These are phyloP conservation scores for Nycteola revayana DNA, from an alignment of 2,888 invertebrate genomes.

Conservation along the genomic window DNA sequence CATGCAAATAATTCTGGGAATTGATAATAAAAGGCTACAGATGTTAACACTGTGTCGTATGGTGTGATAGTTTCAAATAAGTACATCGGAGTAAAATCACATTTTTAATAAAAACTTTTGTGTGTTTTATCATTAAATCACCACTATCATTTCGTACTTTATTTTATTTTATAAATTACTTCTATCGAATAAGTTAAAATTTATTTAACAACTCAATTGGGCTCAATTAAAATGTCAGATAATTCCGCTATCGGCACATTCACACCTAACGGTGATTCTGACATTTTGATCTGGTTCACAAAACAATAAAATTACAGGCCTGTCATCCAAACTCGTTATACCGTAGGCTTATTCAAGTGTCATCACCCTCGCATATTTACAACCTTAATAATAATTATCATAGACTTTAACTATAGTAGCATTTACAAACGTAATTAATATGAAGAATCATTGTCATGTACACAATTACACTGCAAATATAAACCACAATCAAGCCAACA, in stretches of 20 bases:
- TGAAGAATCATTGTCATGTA: constrained; percentile 32
- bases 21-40: not conserved
- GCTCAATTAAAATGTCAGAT: constrained; percentile 45
- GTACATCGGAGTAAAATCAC: no score
- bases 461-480: constrained; percentile 33
- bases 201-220: constrained; percentile 7
- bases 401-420: constrained; percentile 20
- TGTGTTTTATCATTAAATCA: no score
- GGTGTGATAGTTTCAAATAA: no score
- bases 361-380: constrained; percentile 36
- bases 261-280: constrained; percentile 69
- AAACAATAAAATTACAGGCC: constrained; percentile 67
- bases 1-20: constrained; percentile 3
- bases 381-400: constrained; percentile 28
- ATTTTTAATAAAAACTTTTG: no score
- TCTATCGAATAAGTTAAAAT: no score
- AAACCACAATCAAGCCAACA: constrained; percentile 21
- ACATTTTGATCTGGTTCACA: constrained; percentile 71
- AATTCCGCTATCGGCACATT: constrained; percentile 65
- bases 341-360: constrained; percentile 49
- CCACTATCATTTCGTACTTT: no score
- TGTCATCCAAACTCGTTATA: constrained; percentile 55
- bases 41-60: constrained; percentile 2
- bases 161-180: no score
- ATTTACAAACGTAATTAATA: constrained; percentile 37